Evolutionary conservation across 2,888 invertebrate species (phyloP).

Genomic region (Sepioteuthis lessoniana): DNA sequence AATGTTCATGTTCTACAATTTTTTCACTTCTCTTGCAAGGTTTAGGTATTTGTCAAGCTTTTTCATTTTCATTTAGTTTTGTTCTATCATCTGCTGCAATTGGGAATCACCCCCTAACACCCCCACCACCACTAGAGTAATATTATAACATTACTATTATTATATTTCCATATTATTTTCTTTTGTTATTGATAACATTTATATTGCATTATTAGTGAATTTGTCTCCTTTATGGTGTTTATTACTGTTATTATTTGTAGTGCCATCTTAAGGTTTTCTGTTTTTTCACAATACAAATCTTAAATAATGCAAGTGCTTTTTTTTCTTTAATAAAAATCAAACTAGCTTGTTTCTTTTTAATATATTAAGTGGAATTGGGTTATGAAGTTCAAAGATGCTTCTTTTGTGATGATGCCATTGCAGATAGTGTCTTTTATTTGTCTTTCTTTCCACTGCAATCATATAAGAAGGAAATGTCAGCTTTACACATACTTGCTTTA

Average conservation of each 20-base stretch:
- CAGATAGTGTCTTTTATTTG: not conserved
- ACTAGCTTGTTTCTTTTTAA: slow-evolving; percentile 33
- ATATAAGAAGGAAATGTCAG: not conserved
- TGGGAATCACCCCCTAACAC: no score
- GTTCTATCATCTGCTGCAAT: no score
- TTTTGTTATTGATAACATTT: not conserved
- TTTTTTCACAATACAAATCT: not conserved
- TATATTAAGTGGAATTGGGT: slow-evolving; percentile 33
- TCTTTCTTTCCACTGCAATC: not conserved
- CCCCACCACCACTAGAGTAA: no score
- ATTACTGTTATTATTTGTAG: not conserved
- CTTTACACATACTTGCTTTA: not conserved
- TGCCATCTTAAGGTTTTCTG: not conserved
- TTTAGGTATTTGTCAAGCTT: no score
- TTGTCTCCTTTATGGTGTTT: not conserved
- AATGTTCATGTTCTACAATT: no score
- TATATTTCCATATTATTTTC: not conserved
- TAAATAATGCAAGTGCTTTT: slow-evolving; percentile 25
- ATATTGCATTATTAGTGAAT: not conserved
- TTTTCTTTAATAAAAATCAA: slow-evolving; percentile 11
- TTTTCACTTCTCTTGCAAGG: no score
- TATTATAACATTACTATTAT: no score
- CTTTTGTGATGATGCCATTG: not conserved
- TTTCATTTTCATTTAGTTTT: no score
- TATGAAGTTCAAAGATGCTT: slow-evolving; percentile 33